Evolutionary conservation across 1,140 invertebrate species (phyloP), one percentile per base, ranked within the genome.

Genomic region (Thaumetopoea pityocampa): DNA sequence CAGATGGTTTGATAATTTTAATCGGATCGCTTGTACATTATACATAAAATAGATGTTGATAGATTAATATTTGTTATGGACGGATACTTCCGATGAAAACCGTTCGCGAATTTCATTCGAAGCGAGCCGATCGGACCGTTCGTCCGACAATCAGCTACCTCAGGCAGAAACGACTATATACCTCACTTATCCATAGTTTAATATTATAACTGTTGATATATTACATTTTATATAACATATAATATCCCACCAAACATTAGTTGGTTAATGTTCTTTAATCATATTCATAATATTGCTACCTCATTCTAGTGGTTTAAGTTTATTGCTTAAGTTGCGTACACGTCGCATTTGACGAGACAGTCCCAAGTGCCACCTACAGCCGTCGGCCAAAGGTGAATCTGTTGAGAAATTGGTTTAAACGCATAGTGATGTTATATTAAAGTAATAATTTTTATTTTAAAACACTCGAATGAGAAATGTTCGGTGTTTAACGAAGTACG

Each of bases 181-280:
- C 78, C 78, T 82, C 78, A 82, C 35, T 80, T 69, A 74, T 63
- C 70, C 65, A 73, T 78, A 77, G 68, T 73, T 71, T 78, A 61
- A 70, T 73, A 73, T 70, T 72, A 30, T 59, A 51, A 61, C 53
- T 56, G 67, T 79, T 74, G 54, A 66, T 77, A 61, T 64, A 68
- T n/a, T 67, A 70, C 57, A 67, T 68, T 41, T 32, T 76, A 56
- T 74, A 71, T 72, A 70, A 60, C 63, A 62, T 82, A 69, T 67
- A n/a, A n/a, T n/a, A 74, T 78, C 78, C 78, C 78, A 82, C 78
- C 78, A 82, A 76, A 72, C 67, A 61, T 70, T 74, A 78, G 69
- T 65, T 56, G 50, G 55, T 57, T 73, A 63, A 69, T 62, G 60
- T 68, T 35, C 18, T 68, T 63, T 62, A 56, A 64, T 61, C 61